Conservation (phyloP, 1,140 invertebrate species). For the Micrasema longulum region DNA sequence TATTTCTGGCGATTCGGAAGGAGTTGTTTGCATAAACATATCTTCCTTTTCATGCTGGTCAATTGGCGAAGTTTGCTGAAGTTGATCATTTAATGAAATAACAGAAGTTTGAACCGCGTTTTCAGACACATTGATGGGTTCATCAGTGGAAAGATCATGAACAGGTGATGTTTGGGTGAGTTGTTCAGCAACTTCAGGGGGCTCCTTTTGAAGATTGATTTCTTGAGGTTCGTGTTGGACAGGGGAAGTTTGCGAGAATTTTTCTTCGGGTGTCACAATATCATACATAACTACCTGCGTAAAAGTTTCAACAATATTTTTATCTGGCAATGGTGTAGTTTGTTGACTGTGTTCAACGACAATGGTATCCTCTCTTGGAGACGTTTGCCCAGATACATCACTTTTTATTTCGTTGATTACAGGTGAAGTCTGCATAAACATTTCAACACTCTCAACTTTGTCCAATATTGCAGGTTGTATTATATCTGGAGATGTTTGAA, state of each 20-base stretch:
- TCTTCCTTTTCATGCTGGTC: constrained; percentile 59
- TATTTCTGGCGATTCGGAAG: constrained; percentile 54
- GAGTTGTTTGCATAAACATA: constrained; percentile 58
- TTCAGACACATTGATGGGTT: constrained; percentile 60
- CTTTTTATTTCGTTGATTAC: constrained; percentile 63
- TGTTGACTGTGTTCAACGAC: constrained; percentile 52
- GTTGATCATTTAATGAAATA: constrained; percentile 58
- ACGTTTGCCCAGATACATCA: constrained; percentile 68
- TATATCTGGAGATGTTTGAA: constrained; percentile 73
- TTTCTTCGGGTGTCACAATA: constrained; percentile 61
- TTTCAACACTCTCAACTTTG: constrained; percentile 65
- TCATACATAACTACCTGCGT: constrained; percentile 64
- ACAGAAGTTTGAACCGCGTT: constrained; percentile 67
- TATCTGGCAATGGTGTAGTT: constrained; percentile 53
- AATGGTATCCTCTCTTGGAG: constrained; percentile 61
- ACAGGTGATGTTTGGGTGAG: constrained; percentile 61
- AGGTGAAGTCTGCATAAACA: constrained; percentile 70
- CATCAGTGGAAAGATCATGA: constrained; percentile 35
- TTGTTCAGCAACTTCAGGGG: constrained; percentile 62
- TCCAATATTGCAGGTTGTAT: constrained; percentile 58
- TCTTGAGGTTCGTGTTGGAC: constrained; percentile 60
- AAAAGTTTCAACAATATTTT: constrained; percentile 56
- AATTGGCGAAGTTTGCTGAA: constrained; percentile 63
- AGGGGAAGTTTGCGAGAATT: constrained; percentile 64
- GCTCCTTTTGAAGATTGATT: constrained; percentile 63